These are phyloP conservation scores for Hippopotamyrus pictus DNA, from an alignment of 2,797 vertebrate genomes.

Conservation along the genomic window DNA sequence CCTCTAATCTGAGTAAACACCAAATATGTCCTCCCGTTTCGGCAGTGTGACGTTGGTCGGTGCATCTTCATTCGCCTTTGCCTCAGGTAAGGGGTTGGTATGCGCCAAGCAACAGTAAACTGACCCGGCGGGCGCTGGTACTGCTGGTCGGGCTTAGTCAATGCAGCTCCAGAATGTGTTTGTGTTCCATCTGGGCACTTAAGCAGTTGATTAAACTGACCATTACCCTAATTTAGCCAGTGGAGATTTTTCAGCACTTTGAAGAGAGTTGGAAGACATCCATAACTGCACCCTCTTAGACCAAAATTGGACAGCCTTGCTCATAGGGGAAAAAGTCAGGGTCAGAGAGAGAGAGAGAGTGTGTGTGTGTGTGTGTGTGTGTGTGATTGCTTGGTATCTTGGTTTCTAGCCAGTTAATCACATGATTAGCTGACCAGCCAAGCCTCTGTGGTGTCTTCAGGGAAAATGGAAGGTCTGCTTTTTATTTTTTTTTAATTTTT, in stretches of 20 bases:
- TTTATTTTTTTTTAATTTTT: background rate
- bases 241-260: background rate
- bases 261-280: constrained; percentile 8
- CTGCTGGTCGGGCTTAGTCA: background rate
- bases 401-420: background rate
- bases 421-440: background rate
- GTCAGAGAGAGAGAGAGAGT: background rate
- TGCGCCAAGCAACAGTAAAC: background rate
- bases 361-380: background rate
- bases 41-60: constrained; percentile 28
- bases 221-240: background rate
- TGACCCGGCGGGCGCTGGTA: background rate
- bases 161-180: background rate
- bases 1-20: constrained; percentile 32
- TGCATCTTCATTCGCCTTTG: background rate
- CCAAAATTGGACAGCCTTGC: background rate
- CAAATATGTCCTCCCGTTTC: constrained; percentile 35
- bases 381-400: background rate
- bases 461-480: background rate
- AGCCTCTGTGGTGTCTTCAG: background rate
- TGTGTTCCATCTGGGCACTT: constrained; percentile 1
- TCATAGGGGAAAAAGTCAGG: background rate
- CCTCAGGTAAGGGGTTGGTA: background rate
- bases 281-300: background rate
- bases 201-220: constrained; percentile 5